phyloP scores from a whole-genome alignment of 2,797 vertebrate genomes.

The Borostomias antarcticus region DNA sequence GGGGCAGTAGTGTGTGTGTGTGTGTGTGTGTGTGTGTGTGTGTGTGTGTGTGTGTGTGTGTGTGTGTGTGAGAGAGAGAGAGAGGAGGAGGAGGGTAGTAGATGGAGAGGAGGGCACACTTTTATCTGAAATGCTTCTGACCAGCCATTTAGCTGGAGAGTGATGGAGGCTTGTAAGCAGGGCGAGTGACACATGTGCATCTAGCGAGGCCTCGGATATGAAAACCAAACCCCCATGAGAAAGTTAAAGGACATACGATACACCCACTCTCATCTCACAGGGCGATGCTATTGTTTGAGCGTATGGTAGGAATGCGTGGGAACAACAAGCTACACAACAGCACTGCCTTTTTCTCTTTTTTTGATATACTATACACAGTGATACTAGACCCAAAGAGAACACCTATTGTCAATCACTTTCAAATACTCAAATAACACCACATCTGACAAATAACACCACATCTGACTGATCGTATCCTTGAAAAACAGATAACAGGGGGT shows the following conservation, averaged over 20 bases:
- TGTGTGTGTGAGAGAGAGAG: no score
- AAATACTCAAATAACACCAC: conserved; percentile 5
- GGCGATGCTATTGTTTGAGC: conserved; percentile 20
- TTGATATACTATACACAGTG: no score
- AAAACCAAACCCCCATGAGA: conserved; percentile 47
- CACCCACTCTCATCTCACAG: conserved; percentile 37
- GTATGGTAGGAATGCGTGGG: conserved; percentile 60
- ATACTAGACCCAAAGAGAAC: conserved; percentile 25
- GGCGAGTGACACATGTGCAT: not conserved
- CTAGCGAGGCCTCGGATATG: conserved; percentile 17
- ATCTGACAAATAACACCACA: no score
- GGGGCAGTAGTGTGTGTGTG: not conserved
- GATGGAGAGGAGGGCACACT: no score
- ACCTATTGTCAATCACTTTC: not conserved
- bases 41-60: no score
- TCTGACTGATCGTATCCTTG: no score
- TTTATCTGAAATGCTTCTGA: not conserved
- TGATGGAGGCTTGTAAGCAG: not conserved
- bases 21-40: no score
- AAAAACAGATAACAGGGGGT: not conserved
- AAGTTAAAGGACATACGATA: conserved; percentile 51
- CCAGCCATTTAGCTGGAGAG: not conserved
- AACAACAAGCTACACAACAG: conserved; percentile 39
- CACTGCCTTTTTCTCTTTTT: no score
- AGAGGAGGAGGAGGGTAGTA: no score